Conservation (phyloP, 2,888 invertebrate genomes). For the Melanostoma mellinum region DNA sequence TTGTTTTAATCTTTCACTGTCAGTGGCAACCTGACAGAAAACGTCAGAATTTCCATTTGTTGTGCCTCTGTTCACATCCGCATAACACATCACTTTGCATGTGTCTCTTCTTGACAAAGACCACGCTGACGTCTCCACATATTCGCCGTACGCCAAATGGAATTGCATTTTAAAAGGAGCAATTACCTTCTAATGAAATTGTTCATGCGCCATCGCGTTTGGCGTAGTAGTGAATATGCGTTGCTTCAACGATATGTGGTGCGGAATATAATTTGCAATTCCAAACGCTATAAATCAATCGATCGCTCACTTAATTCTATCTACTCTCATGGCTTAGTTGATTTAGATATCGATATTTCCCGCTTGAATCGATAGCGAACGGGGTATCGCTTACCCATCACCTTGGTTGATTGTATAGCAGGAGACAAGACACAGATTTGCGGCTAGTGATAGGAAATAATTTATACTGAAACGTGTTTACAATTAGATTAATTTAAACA, state of each 20-base stretch:
- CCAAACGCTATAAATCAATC: slow-evolving; percentile 63
- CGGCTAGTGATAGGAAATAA: slow-evolving; percentile 22
- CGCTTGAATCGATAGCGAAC: slow-evolving; percentile 46
- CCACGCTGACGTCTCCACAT: background rate
- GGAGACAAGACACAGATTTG: slow-evolving; percentile 8
- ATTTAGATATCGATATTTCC: slow-evolving; percentile 55
- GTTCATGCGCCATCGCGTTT: slow-evolving; percentile 54
- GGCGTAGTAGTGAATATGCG: background rate
- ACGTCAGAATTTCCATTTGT: slow-evolving; percentile 59
- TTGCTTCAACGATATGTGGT: background rate
- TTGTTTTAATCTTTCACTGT: slow-evolving; percentile 36
- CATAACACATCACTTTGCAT: slow-evolving; percentile 59
- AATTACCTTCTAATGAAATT: slow-evolving; percentile 68
- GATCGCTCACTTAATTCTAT: slow-evolving; percentile 53
- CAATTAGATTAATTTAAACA: slow-evolving; percentile 33
- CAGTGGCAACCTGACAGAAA: slow-evolving; percentile 43
- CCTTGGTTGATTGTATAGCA: slow-evolving; percentile 31
- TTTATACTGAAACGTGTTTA: slow-evolving; percentile 25
- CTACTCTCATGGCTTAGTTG: slow-evolving; percentile 49
- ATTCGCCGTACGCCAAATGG: slow-evolving; percentile 21
- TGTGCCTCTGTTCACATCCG: slow-evolving; percentile 51
- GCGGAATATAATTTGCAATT: slow-evolving; percentile 58
- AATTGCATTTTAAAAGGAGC: slow-evolving; percentile 62
- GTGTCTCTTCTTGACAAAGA: slow-evolving; percentile 19
- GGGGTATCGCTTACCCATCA: slow-evolving; percentile 44